Evolutionary conservation across 2,888 invertebrate genomes (phyloP), one percentile per base, ranked within the genome.

Genomic region (Orchesellides sinensis): DNA sequence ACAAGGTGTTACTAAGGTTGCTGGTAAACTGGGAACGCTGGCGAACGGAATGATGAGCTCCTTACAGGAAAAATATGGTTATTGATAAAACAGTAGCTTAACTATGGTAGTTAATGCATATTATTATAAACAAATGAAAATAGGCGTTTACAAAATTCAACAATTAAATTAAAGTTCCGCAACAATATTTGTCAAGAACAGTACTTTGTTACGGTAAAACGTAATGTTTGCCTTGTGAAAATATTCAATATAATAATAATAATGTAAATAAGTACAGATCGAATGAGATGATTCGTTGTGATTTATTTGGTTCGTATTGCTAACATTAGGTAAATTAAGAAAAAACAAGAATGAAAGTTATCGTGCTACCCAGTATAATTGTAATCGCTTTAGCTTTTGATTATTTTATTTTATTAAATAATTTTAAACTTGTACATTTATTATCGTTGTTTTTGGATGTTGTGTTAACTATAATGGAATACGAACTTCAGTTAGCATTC

Each of bases 1-100:
- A 89, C 96, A 97, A 89, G 98, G 99, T 83, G 98, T 99, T 75
- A 97, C 97, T 87, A 96, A 96, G 91, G 98, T 99, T 85, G 99
- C 99, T 68, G 98, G 97, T n/a, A 95, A 95, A 89, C 92, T 99
- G 84, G 98, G 98, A 89, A 96, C 95, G 87, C 91, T 99, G 86
- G 98, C 98, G 88, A 98, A 95, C 91, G 98, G 97, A 88, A 95
- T 98, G 21, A 97, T 98, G 92, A 94, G 95, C 84, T 96, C 97
- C 87, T 92, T 98, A 89, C 98, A 98, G 93, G 98, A 93, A 89
- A 90, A 88, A 74, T 88, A 88, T 35, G 88, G 88, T 54, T 88
- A 88, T 70, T 88, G 73, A 86, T 69, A 17, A n/a, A n/a, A n/a
- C n/a, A n/a, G n/a, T n/a, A n/a, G n/a, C 17, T 21, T 56, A 32